Percentiles rank a stretch among this genome's conserved stretches.
phyloP scores from a whole-genome alignment of 2,888 invertebrate genomes.

The Ferrisia virgata region DNA sequence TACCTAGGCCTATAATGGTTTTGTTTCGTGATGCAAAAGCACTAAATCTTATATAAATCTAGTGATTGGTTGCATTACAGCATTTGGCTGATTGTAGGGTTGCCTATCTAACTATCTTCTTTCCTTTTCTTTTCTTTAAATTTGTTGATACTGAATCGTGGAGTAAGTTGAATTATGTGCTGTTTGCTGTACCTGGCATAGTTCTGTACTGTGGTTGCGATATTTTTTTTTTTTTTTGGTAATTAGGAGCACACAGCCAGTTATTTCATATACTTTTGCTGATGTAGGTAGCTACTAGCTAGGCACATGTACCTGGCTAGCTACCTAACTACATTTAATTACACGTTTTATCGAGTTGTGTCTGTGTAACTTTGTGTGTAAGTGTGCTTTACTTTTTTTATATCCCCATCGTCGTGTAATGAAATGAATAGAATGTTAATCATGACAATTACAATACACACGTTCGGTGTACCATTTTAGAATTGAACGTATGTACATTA shows the following conservation, averaged over 20 bases:
- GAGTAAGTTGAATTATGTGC: neutral
- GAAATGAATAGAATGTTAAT: slow-evolving; percentile 20
- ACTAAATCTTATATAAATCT: neutral
- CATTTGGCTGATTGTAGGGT: neutral
- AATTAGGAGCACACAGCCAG: neutral
- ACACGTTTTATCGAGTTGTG: neutral
- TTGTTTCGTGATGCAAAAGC: slow-evolving; percentile 17
- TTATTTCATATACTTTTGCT: neutral
- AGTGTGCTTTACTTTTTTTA: neutral
- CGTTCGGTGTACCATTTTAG: slow-evolving; percentile 24
- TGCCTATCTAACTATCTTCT: neutral
- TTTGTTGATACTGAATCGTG: neutral
- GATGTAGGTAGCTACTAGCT: too few relatives aligned
- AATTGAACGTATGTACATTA: neutral
- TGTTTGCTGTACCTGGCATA: neutral
- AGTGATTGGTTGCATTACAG: neutral
- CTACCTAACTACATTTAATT: neutral
- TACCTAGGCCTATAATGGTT: neutral
- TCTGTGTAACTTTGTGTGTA: neutral
- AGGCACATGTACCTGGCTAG: neutral
- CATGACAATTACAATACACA: slow-evolving; percentile 30
- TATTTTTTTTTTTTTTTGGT: neutral
- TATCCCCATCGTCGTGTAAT: neutral
- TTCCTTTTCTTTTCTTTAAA: neutral
- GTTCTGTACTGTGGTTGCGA: neutral